Evolutionary conservation across 2,113 vertebrate genomes (phyloP).

Genomic region (Rattus norvegicus): GRCr8 NC_086019.1:233450501-233451000

Average conservation of each 20-base stretch:
- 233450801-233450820: neutral
- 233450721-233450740: neutral
- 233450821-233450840: neutral
- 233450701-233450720: neutral
- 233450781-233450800: no score
- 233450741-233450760: neutral
- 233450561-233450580: neutral
- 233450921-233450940: neutral
- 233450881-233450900: neutral
- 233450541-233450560: neutral
- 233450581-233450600: neutral
- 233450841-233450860: neutral
- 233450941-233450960: neutral
- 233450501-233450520: conserved; percentile 1
- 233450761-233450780: neutral
- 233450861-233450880: neutral
- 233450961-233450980: neutral
- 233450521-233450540: neutral
- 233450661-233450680: neutral
- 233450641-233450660: neutral
- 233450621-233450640: neutral
- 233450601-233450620: neutral
- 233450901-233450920: neutral
- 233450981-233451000: neutral
- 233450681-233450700: neutral